Conservation (phyloP, 23 tunicate genomes). For the Trididemnum nubilum region DNA sequence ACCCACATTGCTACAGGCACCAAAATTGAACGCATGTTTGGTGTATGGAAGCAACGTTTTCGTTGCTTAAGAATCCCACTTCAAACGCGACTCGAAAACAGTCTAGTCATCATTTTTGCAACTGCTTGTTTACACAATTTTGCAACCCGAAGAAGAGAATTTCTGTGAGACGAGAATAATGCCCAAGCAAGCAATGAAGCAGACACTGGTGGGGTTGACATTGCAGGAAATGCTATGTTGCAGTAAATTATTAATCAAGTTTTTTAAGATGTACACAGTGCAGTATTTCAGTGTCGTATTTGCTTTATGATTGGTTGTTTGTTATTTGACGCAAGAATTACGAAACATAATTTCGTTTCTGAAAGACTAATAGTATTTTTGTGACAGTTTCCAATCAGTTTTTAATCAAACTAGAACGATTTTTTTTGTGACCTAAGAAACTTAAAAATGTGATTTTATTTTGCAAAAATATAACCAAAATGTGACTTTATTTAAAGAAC, state of each 20-base stretch:
- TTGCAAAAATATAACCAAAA: no score
- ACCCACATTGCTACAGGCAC: constrained; percentile 43
- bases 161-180: not conserved
- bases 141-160: constrained; percentile 18
- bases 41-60: constrained; percentile 55
- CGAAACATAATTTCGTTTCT: no score
- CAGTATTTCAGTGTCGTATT: no score
- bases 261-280: constrained; percentile 7
- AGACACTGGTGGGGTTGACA: not conserved
- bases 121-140: constrained; percentile 51
- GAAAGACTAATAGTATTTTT: no score
- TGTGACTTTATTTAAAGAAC: no score
- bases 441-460: no score
- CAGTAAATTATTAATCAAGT: not conserved
- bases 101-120: constrained; percentile 42
- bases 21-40: constrained; percentile 39
- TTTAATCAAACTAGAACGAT: no score
- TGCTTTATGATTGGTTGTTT: no score
- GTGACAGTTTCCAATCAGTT: no score
- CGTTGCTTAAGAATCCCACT: constrained; percentile 40
- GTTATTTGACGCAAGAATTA: no score
- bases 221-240: not conserved
- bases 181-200: not conserved
- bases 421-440: no score
- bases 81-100: constrained; percentile 31